These are phyloP conservation scores for Helostoma temminkii DNA, from an alignment of 2,797 vertebrate species.

Conservation along the genomic window DNA sequence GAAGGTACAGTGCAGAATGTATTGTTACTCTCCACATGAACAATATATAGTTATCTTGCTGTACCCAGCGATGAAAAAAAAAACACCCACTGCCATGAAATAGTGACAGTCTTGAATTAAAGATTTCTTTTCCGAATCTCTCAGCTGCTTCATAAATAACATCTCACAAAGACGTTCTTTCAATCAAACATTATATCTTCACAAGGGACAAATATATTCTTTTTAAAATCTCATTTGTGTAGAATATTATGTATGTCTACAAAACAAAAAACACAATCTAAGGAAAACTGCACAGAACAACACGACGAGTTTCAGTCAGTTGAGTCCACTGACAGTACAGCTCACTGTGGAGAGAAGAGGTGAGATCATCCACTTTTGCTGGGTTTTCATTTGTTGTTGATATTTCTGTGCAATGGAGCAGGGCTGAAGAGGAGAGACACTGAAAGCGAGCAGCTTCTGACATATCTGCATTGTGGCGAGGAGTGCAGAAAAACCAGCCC, in stretches of 20 bases:
- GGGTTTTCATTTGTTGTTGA: slow-evolving; percentile 65
- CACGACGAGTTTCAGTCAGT: slow-evolving; percentile 73
- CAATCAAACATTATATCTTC: slow-evolving; percentile 78
- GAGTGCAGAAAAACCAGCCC: slow-evolving; percentile 39
- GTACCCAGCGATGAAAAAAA: slow-evolving; percentile 65
- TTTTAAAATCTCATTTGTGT: slow-evolving; percentile 70
- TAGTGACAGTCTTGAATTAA: slow-evolving; percentile 54
- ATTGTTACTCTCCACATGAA: slow-evolving; percentile 69
- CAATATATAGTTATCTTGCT: slow-evolving; percentile 63
- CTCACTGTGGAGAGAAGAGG: slow-evolving; percentile 66
- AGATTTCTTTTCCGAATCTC: slow-evolving; percentile 60
- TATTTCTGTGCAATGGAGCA: slow-evolving; percentile 73
- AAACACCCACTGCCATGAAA: slow-evolving; percentile 65
- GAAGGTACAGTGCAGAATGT: slow-evolving; percentile 64
- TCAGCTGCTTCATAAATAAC: slow-evolving; percentile 71
- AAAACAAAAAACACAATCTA: slow-evolving; percentile 81
- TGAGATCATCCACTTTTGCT: slow-evolving; percentile 64
- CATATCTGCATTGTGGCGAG: slow-evolving; percentile 51
- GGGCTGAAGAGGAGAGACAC: slow-evolving; percentile 71
- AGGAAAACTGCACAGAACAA: slow-evolving; percentile 76
- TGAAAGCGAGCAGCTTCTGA: slow-evolving; percentile 69
- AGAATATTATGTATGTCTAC: slow-evolving; percentile 77
- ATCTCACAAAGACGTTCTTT: slow-evolving; percentile 60
- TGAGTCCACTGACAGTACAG: slow-evolving; percentile 57
- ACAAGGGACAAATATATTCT: slow-evolving; percentile 79